phyloP scores from a whole-genome alignment of 2,113 vertebrate species.

The Bungarus multicinctus region DNA sequence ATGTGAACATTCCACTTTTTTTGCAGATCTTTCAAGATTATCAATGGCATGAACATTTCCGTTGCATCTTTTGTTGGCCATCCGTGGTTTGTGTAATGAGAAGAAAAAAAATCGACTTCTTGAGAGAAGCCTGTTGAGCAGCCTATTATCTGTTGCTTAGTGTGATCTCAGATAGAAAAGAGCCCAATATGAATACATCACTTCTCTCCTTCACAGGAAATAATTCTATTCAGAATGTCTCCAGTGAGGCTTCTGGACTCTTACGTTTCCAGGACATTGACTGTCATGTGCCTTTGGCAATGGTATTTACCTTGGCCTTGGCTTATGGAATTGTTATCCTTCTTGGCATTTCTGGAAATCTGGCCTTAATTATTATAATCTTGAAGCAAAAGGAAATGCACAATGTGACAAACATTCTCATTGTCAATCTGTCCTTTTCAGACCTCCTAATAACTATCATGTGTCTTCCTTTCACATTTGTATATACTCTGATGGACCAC shows the following conservation, averaged over 20 bases:
- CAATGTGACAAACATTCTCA: constrained; percentile 87
- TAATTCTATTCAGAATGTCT: constrained; percentile 62
- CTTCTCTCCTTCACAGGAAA: constrained; percentile 56
- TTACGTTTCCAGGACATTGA: constrained; percentile 69
- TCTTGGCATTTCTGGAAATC: constrained; percentile 82
- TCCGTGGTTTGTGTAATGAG: constrained; percentile 20
- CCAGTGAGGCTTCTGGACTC: constrained; percentile 57
- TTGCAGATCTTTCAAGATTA: constrained; percentile 52
- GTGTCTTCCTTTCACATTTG: constrained; percentile 86
- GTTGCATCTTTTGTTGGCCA: constrained; percentile 16
- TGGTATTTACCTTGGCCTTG: constrained; percentile 79
- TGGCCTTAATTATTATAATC: constrained; percentile 82
- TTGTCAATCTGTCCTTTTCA: constrained; percentile 86
- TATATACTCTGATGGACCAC: constrained; percentile 88
- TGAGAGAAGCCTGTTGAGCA: constrained; percentile 25
- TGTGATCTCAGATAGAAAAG: not conserved
- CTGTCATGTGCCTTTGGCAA: constrained; percentile 72
- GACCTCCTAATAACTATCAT: constrained; percentile 83
- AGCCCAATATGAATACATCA: constrained; percentile 67
- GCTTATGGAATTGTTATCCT: constrained; percentile 83
- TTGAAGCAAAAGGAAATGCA: constrained; percentile 84
- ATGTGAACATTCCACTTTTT: not conserved
- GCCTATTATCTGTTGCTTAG: accelerated
- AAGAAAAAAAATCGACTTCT: not conserved
- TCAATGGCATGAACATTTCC: constrained; percentile 41